These are phyloP conservation scores for Xerus rutilus DNA, from an alignment of 2,797 vertebrate genomes.

Conservation along the genomic window DNA sequence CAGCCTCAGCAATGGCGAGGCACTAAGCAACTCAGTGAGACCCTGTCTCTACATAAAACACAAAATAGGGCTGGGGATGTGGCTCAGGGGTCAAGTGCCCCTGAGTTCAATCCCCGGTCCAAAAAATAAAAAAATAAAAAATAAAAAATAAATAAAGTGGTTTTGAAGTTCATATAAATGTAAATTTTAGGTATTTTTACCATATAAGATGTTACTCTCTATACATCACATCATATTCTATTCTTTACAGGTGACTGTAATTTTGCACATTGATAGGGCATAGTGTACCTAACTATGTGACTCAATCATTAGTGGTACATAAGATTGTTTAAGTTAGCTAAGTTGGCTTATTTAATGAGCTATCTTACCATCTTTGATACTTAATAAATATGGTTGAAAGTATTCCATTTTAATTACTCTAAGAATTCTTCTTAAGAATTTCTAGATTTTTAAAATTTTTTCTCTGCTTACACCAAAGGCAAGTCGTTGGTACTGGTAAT, in stretches of 20 bases:
- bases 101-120: too few species aligned
- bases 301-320: fast-evolving
- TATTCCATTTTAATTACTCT: neutral
- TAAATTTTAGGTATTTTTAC: neutral
- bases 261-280: neutral
- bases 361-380: neutral
- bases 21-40: too few species aligned
- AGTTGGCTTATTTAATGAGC: neutral
- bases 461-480: neutral
- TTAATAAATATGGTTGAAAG: neutral
- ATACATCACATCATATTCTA: neutral
- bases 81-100: too few species aligned
- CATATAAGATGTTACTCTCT: neutral
- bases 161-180: neutral
- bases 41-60: too few species aligned
- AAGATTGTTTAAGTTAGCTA: neutral
- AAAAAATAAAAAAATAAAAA: too few species aligned
- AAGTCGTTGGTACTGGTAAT: neutral
- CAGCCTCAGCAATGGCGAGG: too few species aligned
- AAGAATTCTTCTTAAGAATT: neutral
- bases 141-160: neutral
- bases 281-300: neutral
- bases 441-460: neutral
- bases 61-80: too few species aligned
- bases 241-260: neutral